Percentiles rank a stretch among this genome's conserved stretches.
phyloP scores from a whole-genome alignment of 2,113 vertebrate species.

The Turdus rufiventris region DNA sequence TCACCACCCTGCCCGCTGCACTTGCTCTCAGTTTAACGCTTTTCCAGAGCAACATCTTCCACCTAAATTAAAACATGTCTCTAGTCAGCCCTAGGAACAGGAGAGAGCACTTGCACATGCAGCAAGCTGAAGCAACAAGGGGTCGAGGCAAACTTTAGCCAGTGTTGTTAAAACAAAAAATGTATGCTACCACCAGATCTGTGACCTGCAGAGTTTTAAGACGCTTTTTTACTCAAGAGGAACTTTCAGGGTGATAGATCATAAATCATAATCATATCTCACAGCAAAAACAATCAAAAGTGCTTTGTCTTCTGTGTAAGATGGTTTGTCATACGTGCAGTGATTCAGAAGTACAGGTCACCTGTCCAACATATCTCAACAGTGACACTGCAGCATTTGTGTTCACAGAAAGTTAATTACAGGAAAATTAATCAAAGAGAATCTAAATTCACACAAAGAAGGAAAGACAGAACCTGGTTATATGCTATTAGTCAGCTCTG shows the following conservation, averaged over 20 bases:
- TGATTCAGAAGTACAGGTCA: neutral
- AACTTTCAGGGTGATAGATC: neutral
- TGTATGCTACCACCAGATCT: neutral
- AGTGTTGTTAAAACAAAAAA: neutral
- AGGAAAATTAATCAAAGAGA: conserved; percentile 3
- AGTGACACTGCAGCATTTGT: neutral
- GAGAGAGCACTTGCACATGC: neutral
- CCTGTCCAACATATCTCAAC: neutral
- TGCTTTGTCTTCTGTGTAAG: neutral
- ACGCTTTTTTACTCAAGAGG: neutral
- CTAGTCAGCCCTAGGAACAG: neutral
- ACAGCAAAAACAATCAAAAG: neutral
- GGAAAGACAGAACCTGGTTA: neutral
- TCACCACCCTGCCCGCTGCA: fast-evolving
- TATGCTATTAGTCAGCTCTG: neutral
- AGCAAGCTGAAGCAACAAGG: neutral
- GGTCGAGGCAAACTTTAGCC: neutral
- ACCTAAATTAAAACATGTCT: fast-evolving
- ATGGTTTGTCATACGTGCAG: neutral
- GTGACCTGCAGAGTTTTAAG: neutral
- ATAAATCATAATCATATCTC: neutral
- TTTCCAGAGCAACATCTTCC: neutral
- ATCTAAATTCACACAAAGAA: neutral
- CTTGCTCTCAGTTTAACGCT: neutral
- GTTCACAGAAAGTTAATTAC: neutral